These are phyloP conservation scores for Shargacucullia verbasci DNA, from an alignment of 2,888 invertebrate species.

Conservation along the genomic window DNA sequence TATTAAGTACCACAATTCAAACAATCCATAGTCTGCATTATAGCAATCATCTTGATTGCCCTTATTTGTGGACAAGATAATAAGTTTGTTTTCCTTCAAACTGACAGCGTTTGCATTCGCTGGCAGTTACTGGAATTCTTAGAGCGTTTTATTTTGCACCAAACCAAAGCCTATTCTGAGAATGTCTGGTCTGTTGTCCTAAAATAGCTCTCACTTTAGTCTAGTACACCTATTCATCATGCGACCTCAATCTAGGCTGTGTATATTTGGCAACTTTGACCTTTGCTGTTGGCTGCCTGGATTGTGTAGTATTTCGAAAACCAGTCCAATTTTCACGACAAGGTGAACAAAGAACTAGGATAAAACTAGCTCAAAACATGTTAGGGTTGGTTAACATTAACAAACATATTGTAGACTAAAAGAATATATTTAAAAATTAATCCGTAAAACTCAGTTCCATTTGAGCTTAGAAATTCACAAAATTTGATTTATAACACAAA, in stretches of 20 bases:
- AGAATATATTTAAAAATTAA: no score
- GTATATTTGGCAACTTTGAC: conserved; percentile 22
- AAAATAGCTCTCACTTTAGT: conserved; percentile 28
- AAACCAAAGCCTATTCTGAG: conserved; percentile 33
- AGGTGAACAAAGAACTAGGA: not conserved
- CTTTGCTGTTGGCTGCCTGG: conserved; percentile 11
- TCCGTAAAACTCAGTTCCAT: no score
- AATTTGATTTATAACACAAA: no score
- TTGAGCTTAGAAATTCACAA: not conserved
- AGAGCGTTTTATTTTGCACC: conserved; percentile 5
- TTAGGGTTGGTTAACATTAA: not conserved
- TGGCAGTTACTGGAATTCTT: conserved; percentile 35
- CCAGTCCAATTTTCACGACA: conserved; percentile 1
- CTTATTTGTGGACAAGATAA: conserved; percentile 54
- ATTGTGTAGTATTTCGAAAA: conserved; percentile 19
- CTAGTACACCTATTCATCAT: conserved; percentile 4
- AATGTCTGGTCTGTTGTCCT: conserved; percentile 27
- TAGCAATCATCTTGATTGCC: conserved; percentile 60
- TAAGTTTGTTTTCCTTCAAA: conserved; percentile 57
- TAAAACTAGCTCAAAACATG: not conserved
- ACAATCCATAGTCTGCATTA: conserved; percentile 50
- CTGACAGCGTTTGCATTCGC: conserved; percentile 40
- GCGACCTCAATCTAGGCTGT: conserved; percentile 12
- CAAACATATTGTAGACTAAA: not conserved
- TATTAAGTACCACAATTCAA: conserved; percentile 43